Conservation (phyloP, 2,113 vertebrate genomes). For the Xyliphius kryptos region DNA sequence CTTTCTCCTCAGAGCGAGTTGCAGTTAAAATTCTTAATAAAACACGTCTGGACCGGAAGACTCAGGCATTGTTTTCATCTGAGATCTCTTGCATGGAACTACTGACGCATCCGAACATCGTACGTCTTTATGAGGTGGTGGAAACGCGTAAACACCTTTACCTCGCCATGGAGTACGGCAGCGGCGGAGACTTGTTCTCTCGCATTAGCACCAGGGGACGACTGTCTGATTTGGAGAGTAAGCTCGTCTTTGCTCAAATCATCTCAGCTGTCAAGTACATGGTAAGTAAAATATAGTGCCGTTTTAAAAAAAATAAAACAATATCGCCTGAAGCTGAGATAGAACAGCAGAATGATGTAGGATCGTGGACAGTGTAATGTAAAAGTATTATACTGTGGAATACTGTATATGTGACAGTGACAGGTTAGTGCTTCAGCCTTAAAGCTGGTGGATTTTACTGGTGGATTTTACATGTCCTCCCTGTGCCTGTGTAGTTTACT, state of each 20-base stretch:
- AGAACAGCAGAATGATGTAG: too few species aligned
- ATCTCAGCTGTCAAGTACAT: slow-evolving; percentile 68
- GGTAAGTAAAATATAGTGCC: slow-evolving; percentile 53
- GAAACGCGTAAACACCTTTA: slow-evolving; percentile 62
- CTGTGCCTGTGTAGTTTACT: too few species aligned
- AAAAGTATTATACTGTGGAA: too few species aligned
- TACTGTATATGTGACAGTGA: too few species aligned
- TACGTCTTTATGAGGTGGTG: slow-evolving; percentile 69
- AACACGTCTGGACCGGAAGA: slow-evolving; percentile 50
- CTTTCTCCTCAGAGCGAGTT: slow-evolving; percentile 59
- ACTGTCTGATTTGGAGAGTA: slow-evolving; percentile 60
- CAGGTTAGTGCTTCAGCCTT: too few species aligned
- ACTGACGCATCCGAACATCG: slow-evolving; percentile 68
- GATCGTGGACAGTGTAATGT: too few species aligned
- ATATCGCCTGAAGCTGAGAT: too few species aligned
- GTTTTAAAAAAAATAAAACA: too few species aligned
- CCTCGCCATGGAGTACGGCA: slow-evolving; percentile 70
- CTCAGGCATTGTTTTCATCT: slow-evolving; percentile 39
- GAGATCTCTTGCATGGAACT: slow-evolving; percentile 72
- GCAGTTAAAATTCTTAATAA: slow-evolving; percentile 70
- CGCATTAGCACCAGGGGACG: slow-evolving; percentile 61
- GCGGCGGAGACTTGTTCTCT: slow-evolving; percentile 67
- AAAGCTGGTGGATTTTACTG: too few species aligned
- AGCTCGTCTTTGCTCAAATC: slow-evolving; percentile 65
- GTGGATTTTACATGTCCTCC: too few species aligned